Conservation (phyloP, 2,888 invertebrate species). For the Isoperla grammatica region DNA sequence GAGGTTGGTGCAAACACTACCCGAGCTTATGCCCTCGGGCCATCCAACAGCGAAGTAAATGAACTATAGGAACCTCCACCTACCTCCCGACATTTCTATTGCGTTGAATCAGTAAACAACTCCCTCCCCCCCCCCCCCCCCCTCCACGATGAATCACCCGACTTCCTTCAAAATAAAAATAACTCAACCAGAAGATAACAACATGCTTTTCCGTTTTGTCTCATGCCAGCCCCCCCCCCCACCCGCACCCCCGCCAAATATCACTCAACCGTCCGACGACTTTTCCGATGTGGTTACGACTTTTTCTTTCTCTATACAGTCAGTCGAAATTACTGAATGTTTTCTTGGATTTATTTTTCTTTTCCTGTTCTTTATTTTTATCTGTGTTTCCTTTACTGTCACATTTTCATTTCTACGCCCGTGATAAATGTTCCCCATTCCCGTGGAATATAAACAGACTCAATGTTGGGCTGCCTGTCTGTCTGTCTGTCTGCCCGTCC, state of each 20-base stretch:
- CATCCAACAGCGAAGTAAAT: too few species aligned
- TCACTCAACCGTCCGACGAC: not conserved
- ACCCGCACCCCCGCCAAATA: not conserved
- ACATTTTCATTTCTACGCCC: too few species aligned
- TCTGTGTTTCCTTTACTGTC: too few species aligned
- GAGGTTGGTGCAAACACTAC: too few species aligned
- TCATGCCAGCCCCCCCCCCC: not conserved
- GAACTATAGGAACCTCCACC: too few species aligned
- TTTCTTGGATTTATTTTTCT: not conserved
- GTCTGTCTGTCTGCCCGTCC: too few species aligned
- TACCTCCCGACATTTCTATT: too few species aligned
- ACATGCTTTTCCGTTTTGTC: not conserved
- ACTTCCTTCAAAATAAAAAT: conserved; percentile 1
- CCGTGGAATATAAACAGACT: too few species aligned
- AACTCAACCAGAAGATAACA: not conserved
- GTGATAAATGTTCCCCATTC: too few species aligned
- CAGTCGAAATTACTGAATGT: not conserved
- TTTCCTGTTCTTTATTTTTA: not conserved
- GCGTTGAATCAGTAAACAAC: not conserved
- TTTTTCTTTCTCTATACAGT: not conserved
- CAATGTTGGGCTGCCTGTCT: too few species aligned
- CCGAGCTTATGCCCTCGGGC: too few species aligned
- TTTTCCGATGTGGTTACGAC: not conserved
- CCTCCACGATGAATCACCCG: not conserved
- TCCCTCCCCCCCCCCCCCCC: not conserved